Evolutionary conservation across 2,797 vertebrate species (phyloP), one percentile per base, ranked within the genome.

Genomic region (Decapterus maruadsi): DNA sequence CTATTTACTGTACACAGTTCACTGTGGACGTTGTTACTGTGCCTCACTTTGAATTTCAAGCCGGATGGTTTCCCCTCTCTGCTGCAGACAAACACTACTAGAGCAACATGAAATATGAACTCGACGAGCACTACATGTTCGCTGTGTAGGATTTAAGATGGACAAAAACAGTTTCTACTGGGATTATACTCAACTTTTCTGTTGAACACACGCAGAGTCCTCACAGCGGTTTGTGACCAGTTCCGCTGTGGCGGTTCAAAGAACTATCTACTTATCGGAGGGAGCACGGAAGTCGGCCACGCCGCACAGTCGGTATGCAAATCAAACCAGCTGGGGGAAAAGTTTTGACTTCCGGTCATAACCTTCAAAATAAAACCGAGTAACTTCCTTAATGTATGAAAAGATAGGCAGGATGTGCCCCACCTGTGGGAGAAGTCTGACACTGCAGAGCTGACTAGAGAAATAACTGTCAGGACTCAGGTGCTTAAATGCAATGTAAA

Each of bases 151-250:
- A 54, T 1, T 22, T 38, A 6, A 36, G 6, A 16, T 1, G n/a
- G 5, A 48, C n/a, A 67, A 45, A 57, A 31, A 3, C 22, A 29
- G 1, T 48, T 11, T 6, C 1, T 8, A 1, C 1, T 8, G 17
- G 16, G 6, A 63, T 72, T 13, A n/a, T 59, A 75, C 76, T 85
- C 65, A 85, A 82, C 82, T 85, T 83, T 72, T 83, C 38, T 8
- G 58, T 14, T 12, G 76, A 26, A 66, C 40, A 42, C 55, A 26
- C 51, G 4, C 12, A 34, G 43, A 43, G 7, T 51, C 59, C 36
- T 42, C 29, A 11, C 66, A 19, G 60, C 14, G 19, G 54, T 58
- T 46, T 54, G 9, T 54, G 69, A 81, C 75, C 36, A 78, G 59
- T 81, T 83, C 86, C 70, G 81, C 64, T 26, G 64, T 38, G 7